Base-by-base conservation (phyloP, 1,140 invertebrate genomes). In the Phymastichus coffea region DNA sequence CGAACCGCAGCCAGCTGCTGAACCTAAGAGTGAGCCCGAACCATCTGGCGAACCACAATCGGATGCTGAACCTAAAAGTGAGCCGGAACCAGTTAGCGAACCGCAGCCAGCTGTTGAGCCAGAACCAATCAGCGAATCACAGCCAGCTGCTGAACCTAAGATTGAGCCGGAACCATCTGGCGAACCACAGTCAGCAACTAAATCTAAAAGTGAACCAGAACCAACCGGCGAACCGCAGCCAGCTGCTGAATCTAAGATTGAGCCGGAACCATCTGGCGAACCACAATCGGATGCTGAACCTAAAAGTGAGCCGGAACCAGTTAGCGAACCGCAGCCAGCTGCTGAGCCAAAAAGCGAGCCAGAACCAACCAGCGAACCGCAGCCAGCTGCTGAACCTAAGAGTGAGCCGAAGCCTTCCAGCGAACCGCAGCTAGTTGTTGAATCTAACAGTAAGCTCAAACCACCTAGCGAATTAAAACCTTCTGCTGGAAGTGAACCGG, bases 31-130 rank as follows among this genome's bases (percentile, higher is more conserved):
- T 25, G 37, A 55, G 12, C 46, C 56, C 44, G 64, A 68, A 54
- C 57, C 72, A 25, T 15, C 40, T 28, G 23, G 12, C 1, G 67
- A 68, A 47, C 35, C 61, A 4, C 23, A 68, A 71, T 57, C 65
- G 49, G 28, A 33, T 7, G 6, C 28, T 33, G 70, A 70, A 64
- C 64, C 67, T 12, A 63, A 61, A 38, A 26, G 68, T 12, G 67
- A 73, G 63, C 66, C 78, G 25, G 69, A 68, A 65, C 64, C 68
- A 10, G 46, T 60, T 14, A 52, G 65, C 19, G 70, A 71, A 64
- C 60, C 66, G 19, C 68, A 69, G 33, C 25, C 66, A 33, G 46
- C 38, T 20, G 43, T 63, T 1, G 53, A 72, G 19, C 64, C 72
- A 0, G n/a, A 71, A 57, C 59, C 62, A 8, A 38, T 48, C 22